phyloP scores from a whole-genome alignment of 2,888 invertebrate species.

The Aethes cnicana region DNA sequence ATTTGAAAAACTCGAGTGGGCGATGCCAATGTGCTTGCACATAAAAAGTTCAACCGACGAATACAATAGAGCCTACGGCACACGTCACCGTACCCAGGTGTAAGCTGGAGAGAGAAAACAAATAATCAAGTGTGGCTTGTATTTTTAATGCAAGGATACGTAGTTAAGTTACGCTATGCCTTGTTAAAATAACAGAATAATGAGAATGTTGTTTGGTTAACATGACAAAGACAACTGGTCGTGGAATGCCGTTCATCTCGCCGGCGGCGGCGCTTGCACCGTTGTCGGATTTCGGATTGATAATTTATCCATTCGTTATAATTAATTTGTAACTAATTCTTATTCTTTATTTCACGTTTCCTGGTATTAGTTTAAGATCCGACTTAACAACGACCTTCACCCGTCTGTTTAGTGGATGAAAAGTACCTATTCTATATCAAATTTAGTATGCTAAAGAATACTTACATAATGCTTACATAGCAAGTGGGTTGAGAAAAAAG shows the following conservation, averaged over 20 bases:
- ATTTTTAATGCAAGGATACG: slow-evolving; percentile 19
- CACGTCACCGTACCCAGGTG: slow-evolving; percentile 49
- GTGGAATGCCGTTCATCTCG: slow-evolving; percentile 69
- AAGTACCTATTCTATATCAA: too few species aligned
- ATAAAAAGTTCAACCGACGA: slow-evolving; percentile 64
- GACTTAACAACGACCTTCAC: too few species aligned
- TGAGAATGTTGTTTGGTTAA: slow-evolving; percentile 72
- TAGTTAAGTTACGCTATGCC: slow-evolving; percentile 54
- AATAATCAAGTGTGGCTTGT: slow-evolving; percentile 31
- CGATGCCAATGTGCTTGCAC: slow-evolving; percentile 58
- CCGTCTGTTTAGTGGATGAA: too few species aligned
- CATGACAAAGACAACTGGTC: slow-evolving; percentile 68
- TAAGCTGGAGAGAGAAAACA: slow-evolving; percentile 34
- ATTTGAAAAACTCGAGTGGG: slow-evolving; percentile 79
- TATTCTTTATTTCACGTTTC: too few species aligned
- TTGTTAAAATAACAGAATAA: slow-evolving; percentile 79
- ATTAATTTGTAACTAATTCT: too few species aligned
- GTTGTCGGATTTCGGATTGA: slow-evolving; percentile 48
- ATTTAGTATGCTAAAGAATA: too few species aligned
- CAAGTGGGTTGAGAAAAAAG: too few species aligned
- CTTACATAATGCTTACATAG: too few species aligned
- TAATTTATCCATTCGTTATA: slow-evolving; percentile 67
- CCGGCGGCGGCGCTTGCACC: slow-evolving; percentile 55
- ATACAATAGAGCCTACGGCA: slow-evolving; percentile 47
- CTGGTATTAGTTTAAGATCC: too few species aligned